Conservation (phyloP, 2,797 vertebrate species). For the Enteromius paludinosus region DNA sequence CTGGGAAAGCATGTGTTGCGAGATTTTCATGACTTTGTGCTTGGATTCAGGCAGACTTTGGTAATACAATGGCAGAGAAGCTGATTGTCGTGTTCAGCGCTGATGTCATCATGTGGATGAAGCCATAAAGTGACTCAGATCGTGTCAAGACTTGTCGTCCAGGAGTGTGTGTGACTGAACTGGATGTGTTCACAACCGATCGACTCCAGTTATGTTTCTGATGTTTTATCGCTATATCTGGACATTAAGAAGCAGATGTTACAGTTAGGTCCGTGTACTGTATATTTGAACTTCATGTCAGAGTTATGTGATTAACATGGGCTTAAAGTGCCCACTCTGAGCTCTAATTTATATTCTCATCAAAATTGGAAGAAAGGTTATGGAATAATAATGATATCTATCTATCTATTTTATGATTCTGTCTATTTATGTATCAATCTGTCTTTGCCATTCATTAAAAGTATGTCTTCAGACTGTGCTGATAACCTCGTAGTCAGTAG, state of each 20-base stretch:
- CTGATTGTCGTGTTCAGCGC: background rate
- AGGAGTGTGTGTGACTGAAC: background rate
- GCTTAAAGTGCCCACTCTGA: too few relatives aligned
- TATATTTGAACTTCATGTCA: background rate
- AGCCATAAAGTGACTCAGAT: slow-evolving; percentile 8
- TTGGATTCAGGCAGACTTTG: background rate
- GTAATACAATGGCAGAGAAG: background rate
- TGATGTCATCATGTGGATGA: background rate
- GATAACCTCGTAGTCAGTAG: too few relatives aligned
- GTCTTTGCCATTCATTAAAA: too few relatives aligned
- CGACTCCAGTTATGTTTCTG: background rate
- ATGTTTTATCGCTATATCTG: background rate
- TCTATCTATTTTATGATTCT: too few relatives aligned
- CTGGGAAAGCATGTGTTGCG: background rate
- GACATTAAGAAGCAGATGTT: background rate
- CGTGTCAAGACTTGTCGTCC: background rate
- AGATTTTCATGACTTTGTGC: background rate
- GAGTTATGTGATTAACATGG: too few relatives aligned
- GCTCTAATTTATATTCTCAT: too few relatives aligned
- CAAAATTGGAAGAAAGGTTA: background rate
- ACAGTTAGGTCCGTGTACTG: background rate
- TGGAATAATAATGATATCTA: background rate
- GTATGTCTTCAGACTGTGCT: too few relatives aligned
- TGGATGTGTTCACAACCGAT: background rate
- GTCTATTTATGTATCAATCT: too few relatives aligned